phyloP scores from a whole-genome alignment of 2,113 vertebrate species.

The Scophthalmus maximus region DNA sequence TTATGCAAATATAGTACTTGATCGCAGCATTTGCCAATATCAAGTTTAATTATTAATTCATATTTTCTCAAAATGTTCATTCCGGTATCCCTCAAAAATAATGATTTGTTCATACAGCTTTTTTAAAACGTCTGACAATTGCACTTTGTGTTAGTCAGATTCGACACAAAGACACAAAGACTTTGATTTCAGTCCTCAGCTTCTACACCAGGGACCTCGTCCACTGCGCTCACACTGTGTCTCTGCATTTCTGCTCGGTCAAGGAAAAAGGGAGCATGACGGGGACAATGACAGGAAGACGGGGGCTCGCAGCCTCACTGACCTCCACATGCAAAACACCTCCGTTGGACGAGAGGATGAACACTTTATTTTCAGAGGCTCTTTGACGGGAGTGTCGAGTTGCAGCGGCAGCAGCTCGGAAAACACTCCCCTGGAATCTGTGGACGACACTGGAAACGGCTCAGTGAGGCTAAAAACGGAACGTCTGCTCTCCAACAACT shows the following conservation, averaged over 20 bases:
- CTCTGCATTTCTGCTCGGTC: slow-evolving; percentile 43
- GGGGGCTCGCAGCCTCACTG: slow-evolving; percentile 17
- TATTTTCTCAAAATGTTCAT: too few species aligned
- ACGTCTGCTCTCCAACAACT: slow-evolving; percentile 33
- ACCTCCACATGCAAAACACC: slow-evolving; percentile 65
- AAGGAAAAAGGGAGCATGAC: slow-evolving; percentile 59
- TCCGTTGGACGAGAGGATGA: slow-evolving; percentile 41
- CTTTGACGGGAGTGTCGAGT: slow-evolving; percentile 47
- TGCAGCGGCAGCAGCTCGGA: slow-evolving; percentile 39
- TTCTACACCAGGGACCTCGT: too few species aligned
- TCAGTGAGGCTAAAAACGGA: slow-evolving; percentile 66
- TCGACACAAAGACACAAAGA: too few species aligned
- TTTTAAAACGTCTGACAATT: too few species aligned
- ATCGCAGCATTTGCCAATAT: too few species aligned
- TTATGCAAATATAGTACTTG: too few species aligned
- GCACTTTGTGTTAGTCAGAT: too few species aligned
- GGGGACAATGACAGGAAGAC: slow-evolving; percentile 69
- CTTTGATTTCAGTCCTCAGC: too few species aligned
- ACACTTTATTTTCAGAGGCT: slow-evolving; percentile 59
- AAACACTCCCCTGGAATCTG: slow-evolving; percentile 64
- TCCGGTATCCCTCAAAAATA: too few species aligned
- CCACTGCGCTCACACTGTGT: slow-evolving; percentile 6
- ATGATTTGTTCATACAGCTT: too few species aligned
- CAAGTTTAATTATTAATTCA: too few species aligned
- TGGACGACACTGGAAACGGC: slow-evolving; percentile 67